phyloP scores from a whole-genome alignment of 1,140 invertebrate genomes.

The Mactra quadrangularis region DNA sequence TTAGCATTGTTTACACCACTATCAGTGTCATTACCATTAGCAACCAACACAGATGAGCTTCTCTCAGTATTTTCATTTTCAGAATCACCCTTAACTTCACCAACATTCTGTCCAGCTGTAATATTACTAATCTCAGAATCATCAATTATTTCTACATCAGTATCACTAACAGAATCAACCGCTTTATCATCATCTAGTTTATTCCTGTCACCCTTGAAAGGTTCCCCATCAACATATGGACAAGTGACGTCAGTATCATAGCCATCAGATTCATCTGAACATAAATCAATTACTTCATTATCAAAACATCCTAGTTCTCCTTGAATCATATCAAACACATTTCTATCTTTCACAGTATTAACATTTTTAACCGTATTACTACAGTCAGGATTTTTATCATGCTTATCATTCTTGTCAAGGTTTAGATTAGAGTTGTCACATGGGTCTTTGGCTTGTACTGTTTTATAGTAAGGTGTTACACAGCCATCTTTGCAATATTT shows the following conservation, averaged over 20 bases:
- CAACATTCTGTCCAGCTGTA: too few species aligned
- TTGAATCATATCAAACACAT: constrained; percentile 20
- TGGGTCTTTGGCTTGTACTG: background rate
- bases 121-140: too few species aligned
- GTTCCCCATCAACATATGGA: constrained; percentile 17
- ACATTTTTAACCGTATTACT: background rate
- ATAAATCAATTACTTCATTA: constrained; percentile 16
- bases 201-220: too few species aligned
- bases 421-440: background rate
- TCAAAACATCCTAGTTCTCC: background rate
- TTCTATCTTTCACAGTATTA: background rate
- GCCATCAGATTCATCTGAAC: constrained; percentile 16
- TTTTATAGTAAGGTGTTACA: constrained; percentile 2
- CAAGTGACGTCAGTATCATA: constrained; percentile 22
- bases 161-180: too few species aligned
- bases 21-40: too few species aligned
- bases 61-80: too few species aligned
- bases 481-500: constrained; percentile 17
- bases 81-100: too few species aligned
- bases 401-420: background rate
- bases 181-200: too few species aligned
- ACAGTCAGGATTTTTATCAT: background rate
- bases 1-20: too few species aligned
- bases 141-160: too few species aligned
- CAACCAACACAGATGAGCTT: too few species aligned